Evolutionary conservation across 2,888 invertebrate genomes (phyloP), one percentile per base, ranked within the genome.

Genomic region (Chironomus tentans): DNA sequence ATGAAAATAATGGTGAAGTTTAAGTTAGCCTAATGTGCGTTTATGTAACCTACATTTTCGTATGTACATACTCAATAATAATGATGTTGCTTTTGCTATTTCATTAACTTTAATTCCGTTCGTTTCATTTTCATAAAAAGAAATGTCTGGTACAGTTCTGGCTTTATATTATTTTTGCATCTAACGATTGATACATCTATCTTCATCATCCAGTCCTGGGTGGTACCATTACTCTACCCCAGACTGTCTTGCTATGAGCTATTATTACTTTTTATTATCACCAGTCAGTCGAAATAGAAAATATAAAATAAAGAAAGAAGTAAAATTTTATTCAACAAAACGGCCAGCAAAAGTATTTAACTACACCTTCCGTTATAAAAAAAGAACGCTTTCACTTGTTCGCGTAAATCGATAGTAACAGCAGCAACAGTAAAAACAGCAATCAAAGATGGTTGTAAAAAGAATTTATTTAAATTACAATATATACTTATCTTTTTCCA

Each of bases 301-400:
- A 50, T 15, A 28, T n/a, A n/a, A n/a, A n/a, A n/a, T n/a, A 50
- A 50, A 13, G 13, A 50, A 50, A 50, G 6, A 13, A 50, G 50
- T n/a, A 50, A n/a, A n/a, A n/a, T n/a, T n/a, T n/a, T 50, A n/a
- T 50, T n/a, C 7, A 50, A n/a, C 50, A 50, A 13, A 50, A 50
- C n/a, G 50, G 50, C 3, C 50, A 65, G 24, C 21, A 65, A 65
- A 65, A 7, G 24, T 21, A 22, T 21, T 18, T 65, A 18, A 12
- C 22, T 21, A 12, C 62, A 65, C 62, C 61, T 61, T 74, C 73
- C 73, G 73, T 74, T 74, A 74, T 28, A 47, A 70, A 38, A 24
- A 28, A 62, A 74, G 73, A 74, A 74, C 73, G 73, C 73, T 74
- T 74, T 74, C 73, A 74, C 73, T 74, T 65, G 65, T 65, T 62